phyloP scores from a whole-genome alignment of 2,888 invertebrate genomes.

The Mimumesa dahlbomi region DNA sequence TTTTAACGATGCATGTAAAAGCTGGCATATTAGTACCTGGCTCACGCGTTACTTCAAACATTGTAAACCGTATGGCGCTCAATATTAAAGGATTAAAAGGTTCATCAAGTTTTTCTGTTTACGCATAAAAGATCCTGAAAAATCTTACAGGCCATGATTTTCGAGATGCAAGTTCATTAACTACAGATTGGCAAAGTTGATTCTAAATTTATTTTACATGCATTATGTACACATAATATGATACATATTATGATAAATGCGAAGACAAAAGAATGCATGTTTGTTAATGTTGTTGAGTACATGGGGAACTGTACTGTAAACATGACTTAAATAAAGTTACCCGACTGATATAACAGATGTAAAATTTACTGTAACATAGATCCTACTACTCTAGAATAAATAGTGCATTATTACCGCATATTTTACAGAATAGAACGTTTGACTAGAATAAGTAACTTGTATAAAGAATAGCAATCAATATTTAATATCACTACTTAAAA shows the following conservation, averaged over 20 bases:
- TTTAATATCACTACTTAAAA: neutral
- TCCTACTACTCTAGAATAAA: neutral
- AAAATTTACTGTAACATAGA: conserved; percentile 32
- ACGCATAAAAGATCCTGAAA: neutral
- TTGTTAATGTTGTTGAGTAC: conserved; percentile 69
- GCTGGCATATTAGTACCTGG: neutral
- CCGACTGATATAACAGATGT: conserved; percentile 52
- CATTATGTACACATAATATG: conserved; percentile 62
- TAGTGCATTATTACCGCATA: neutral
- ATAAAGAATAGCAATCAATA: neutral
- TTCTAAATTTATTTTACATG: conserved; percentile 65
- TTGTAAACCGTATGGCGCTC: conserved; percentile 25
- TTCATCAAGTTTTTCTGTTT: conserved; percentile 4
- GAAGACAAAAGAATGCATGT: conserved; percentile 68
- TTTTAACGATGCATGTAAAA: conserved; percentile 42
- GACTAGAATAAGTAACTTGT: too few relatives aligned
- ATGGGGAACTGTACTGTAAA: conserved; percentile 70
- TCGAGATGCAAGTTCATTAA: conserved; percentile 2
- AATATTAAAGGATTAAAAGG: conserved; percentile 16
- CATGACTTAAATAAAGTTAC: conserved; percentile 75
- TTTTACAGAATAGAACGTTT: neutral
- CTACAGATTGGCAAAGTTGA: conserved; percentile 38
- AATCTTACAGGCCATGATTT: conserved; percentile 12
- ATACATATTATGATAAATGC: conserved; percentile 62
- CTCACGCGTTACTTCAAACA: conserved; percentile 4